A percentile compares a stretch with the other conserved stretches of the same genome.
Conservation (phyloP, 2,113 vertebrate species). For the Gnathonemus echidnorhynchus region DNA sequence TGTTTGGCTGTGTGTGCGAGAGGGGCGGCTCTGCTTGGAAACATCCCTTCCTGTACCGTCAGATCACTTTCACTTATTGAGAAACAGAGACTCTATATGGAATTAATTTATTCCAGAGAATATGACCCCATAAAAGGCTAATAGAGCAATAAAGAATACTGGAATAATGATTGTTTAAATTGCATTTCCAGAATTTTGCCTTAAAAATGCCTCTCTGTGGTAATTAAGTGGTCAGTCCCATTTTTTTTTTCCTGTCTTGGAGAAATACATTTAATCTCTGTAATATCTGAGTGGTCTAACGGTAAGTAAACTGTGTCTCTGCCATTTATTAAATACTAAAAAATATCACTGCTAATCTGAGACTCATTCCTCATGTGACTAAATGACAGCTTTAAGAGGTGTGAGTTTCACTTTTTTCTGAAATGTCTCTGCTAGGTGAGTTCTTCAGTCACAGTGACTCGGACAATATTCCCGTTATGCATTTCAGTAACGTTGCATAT, state of each 20-base stretch:
- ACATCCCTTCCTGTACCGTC: neutral
- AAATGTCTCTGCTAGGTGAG: neutral
- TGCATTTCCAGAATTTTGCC: conserved; percentile 26
- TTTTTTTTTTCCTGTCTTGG: neutral
- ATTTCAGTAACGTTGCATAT: neutral
- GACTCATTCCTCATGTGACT: neutral
- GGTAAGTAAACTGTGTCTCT: neutral
- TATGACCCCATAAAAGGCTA: conserved; percentile 28
- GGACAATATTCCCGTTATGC: neutral
- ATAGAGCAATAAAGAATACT: conserved; percentile 25
- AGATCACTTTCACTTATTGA: conserved; percentile 13
- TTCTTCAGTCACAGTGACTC: neutral
- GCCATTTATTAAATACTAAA: neutral
- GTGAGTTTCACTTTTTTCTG: conserved; percentile 4
- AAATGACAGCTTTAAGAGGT: neutral
- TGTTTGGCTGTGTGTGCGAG: neutral
- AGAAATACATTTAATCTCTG: neutral
- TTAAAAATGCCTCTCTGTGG: conserved; percentile 14
- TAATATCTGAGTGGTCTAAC: neutral
- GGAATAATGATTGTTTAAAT: conserved; percentile 29
- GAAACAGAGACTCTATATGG: neutral
- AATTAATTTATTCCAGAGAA: conserved; percentile 28
- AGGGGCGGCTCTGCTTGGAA: neutral
- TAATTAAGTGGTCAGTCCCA: conserved; percentile 10
- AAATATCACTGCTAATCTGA: conserved; percentile 8